Evolutionary conservation across 2,113 vertebrate species (phyloP), one percentile per base, ranked within the genome.

Genomic region (Recurvirostra avosetta): DNA sequence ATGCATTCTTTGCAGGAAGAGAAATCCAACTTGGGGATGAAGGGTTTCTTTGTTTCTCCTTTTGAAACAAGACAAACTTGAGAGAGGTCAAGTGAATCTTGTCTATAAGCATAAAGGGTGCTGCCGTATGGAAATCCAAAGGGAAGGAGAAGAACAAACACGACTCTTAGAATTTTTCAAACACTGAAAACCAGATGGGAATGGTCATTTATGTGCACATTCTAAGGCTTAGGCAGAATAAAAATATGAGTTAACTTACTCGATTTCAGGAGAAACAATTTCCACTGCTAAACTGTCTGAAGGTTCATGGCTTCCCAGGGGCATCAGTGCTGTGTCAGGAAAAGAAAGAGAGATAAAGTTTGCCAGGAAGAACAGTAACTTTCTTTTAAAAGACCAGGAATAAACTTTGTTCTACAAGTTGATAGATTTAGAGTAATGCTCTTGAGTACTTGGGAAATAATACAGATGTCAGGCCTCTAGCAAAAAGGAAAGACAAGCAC

Each of bases 221-320:
- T 62, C 59, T 85, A 85, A 85, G 59, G 27, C 50, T 73, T 56
- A 47, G 41, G 34, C 12, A 34, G 49, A 74, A 43, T 45, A 85
- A 55, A 85, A 79, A 38, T 52, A 84, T 73, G 53, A 59, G 41
- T 52, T 56, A 45, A 89, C 96, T 89, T 98, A 99, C 99, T 99
- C 98, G 66, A 99, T 99, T 97, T 99, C 99, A 49, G 99, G 99
- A 19, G 98, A 99, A 95, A 99, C 94, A 90, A 99, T 99, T 97
- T 99, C 99, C 86, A 99, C 98, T n/a, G 99, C 99, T 90, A 99
- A 97, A n/a, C 99, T 99, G 94, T 99, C 99, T n/a, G 99, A 98
- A 63, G 98, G 97, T 25, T 99, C 98, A 45, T 98, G 98, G 97
- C 98, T 98, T 74, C 97, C 97, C 90, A 99, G 78, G 43, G 98